Percentiles rank a stretch among this genome's conserved stretches.
These are phyloP conservation scores for Limnothrissa miodon DNA, from an alignment of 2,113 vertebrate genomes.

Conservation along the genomic window DNA sequence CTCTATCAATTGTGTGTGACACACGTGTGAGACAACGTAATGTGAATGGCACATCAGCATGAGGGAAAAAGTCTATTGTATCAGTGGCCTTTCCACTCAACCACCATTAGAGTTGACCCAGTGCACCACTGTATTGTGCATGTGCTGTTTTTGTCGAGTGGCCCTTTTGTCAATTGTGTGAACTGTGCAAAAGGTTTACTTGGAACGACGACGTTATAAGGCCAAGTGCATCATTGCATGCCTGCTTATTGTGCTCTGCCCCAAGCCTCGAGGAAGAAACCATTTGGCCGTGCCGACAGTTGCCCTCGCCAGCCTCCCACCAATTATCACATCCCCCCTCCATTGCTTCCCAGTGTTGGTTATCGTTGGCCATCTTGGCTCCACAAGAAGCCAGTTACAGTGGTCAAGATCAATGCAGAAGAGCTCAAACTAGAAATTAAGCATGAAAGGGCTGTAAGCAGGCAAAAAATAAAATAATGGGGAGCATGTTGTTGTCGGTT, in stretches of 20 bases:
- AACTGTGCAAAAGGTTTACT: not conserved
- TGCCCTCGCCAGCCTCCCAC: not conserved
- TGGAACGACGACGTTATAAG: not conserved
- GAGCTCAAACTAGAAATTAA: too few species aligned
- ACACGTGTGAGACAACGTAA: not conserved
- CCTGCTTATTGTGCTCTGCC: not conserved
- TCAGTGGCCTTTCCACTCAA: not conserved
- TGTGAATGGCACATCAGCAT: not conserved
- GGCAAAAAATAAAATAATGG: not conserved
- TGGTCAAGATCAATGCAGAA: not conserved
- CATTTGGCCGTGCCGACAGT: not conserved
- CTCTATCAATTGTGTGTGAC: not conserved
- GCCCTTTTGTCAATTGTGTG: slow-evolving; percentile 1
- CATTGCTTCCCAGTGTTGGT: not conserved
- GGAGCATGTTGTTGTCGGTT: not conserved
- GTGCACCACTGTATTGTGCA: not conserved
- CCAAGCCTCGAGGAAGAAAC: not conserved
- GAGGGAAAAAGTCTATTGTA: slow-evolving; percentile 1
- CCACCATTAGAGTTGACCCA: slow-evolving; percentile 2
- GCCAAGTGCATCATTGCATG: not conserved
- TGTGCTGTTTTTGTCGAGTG: not conserved
- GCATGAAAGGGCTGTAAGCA: not conserved
- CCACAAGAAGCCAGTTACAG: not conserved
- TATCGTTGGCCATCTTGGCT: not conserved
- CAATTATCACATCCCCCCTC: not conserved